Base-by-base conservation (phyloP, 2,888 invertebrate species). In the Muscina levida region DNA sequence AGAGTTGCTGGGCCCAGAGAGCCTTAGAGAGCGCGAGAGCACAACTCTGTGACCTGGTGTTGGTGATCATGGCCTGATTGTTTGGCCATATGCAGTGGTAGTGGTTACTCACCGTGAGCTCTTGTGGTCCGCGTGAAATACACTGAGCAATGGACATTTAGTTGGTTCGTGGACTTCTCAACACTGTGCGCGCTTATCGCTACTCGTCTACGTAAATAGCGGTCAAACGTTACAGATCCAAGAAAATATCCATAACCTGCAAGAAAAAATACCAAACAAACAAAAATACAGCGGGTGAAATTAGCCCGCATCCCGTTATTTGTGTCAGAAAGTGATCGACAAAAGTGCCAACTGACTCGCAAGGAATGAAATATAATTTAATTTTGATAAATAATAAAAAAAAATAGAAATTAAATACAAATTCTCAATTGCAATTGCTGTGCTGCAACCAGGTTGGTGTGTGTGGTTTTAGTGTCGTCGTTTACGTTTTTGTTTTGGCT, bases 151-250 rank as follows among this genome's bases (percentile, higher is more conserved):
- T 88, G 88, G 88, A 88, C 89, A 88, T 90, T 91, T 90, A 91
- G 91, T 91, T 90, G 89, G 88, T 88, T 89, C 90, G 90, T 89
- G 90, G 89, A 89, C 89, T 89, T 89, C 90, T 88, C 90, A 90
- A 90, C 88, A 90, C 89, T 91, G 90, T 90, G 90, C 89, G 90
- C 89, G 89, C 87, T 82, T 67, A 82, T 73, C 76, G 79, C 81
- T 83, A 82, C 77, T 82, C 83, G 79, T 78, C 75, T 82, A 68
- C 73, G 65, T 65, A 82, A 77, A 79, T 57, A 77, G 82, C 82
- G 70, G 82, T 83, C 82, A 82, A 31, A 31, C 31, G 8, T 31
- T 31, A 8, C 31, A 31, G 31, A 31, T 31, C 31, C 31, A 3
- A 31, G 6, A n/a, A 31, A 72, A 56, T 31, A 13, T 15, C n/a